These are phyloP conservation scores for Scaptomyza parva DNA, from an alignment of 2,888 invertebrate genomes.

Conservation along the genomic window DNA sequence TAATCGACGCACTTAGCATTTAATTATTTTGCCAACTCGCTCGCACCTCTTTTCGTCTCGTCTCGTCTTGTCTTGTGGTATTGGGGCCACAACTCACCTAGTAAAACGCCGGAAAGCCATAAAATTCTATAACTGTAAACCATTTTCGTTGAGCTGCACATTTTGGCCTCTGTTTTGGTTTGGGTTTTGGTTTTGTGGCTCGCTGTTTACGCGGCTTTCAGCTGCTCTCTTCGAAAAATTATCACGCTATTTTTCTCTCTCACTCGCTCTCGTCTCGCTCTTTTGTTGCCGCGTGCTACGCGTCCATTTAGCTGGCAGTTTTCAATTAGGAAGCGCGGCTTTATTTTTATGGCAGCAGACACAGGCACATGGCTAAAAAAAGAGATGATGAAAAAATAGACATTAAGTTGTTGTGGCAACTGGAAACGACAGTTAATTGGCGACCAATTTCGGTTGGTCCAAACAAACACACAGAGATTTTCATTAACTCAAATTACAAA, in stretches of 20 bases:
- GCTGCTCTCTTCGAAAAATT: slow-evolving; percentile 25
- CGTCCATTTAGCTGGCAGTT: slow-evolving; percentile 69
- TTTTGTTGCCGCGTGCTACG: slow-evolving; percentile 65
- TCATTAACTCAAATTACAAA: slow-evolving; percentile 58
- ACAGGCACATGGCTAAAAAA: slow-evolving; percentile 72
- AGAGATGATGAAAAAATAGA: slow-evolving; percentile 13
- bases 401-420: slow-evolving; percentile 48
- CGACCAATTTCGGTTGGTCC: slow-evolving; percentile 36
- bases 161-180: slow-evolving; percentile 62
- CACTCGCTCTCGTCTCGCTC: slow-evolving; percentile 8
- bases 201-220: slow-evolving; percentile 29
- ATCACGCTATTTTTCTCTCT: slow-evolving; percentile 16
- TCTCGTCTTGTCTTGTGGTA: slow-evolving; percentile 17
- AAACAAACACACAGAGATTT: slow-evolving; percentile 30
- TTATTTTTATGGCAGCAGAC: slow-evolving; percentile 70
- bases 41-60: too few relatives aligned
- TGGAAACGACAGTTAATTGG: slow-evolving; percentile 44
- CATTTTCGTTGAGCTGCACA: slow-evolving; percentile 82
- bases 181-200: slow-evolving; percentile 26
- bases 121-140: slow-evolving; percentile 84
- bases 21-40: slow-evolving; percentile 56
- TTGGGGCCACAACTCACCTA: slow-evolving; percentile 81
- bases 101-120: slow-evolving; percentile 84
- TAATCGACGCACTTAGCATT: slow-evolving; percentile 77
- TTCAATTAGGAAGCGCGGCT: slow-evolving; percentile 75